Base-by-base conservation (phyloP, 2,113 vertebrate genomes). In the Cyprinodon variegatus region DNA sequence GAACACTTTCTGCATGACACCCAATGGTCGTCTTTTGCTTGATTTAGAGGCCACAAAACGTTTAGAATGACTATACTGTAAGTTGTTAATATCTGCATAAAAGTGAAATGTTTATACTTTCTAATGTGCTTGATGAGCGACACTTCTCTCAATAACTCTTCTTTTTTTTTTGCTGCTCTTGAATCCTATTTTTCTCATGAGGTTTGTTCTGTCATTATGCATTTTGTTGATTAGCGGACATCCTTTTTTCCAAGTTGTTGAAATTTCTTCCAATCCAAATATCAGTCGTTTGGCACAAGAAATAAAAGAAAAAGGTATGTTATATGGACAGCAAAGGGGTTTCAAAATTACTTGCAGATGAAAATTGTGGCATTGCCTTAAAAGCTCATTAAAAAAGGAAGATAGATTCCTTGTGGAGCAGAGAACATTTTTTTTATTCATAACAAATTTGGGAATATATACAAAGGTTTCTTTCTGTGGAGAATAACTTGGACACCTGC, bases 221-320 rank as follows among this genome's bases (percentile, higher is more conserved):
- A 87, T 79, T 69, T 83, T 50, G 29, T 67, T 83, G 41, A 65
- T 76, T 46, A 62, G n/a, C 61, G 17, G 37, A 70, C n/a, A n/a
- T 68, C 43, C 50, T 13, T 70, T 83, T 20, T 22, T 37, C 50
- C n/a, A n/a, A 39, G 20, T 65, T n/a, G 64, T 36, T 62, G 46
- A 68, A 17, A 60, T 65, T 77, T 36, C 37, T 78, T 81, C 22
- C 50, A 57, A 74, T 70, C 70, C 41, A 37, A 81, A 60, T 67
- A 41, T 70, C 61, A 64, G 20, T 15, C 29, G 76, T 73, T 72
- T 63, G 9, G 41, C n/a, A 53, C 29, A 20, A 41, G 37, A 0
- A 70, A 53, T 69, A 17, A 75, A 77, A 68, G 20, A 37, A 17
- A 53, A 13, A 83, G 45, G 20, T 61, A 61, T 65, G 38, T 37